Percentiles rank a stretch among this genome's conserved stretches.
phyloP scores from a whole-genome alignment of 2,113 vertebrate species.

The Candoia aspera region DNA sequence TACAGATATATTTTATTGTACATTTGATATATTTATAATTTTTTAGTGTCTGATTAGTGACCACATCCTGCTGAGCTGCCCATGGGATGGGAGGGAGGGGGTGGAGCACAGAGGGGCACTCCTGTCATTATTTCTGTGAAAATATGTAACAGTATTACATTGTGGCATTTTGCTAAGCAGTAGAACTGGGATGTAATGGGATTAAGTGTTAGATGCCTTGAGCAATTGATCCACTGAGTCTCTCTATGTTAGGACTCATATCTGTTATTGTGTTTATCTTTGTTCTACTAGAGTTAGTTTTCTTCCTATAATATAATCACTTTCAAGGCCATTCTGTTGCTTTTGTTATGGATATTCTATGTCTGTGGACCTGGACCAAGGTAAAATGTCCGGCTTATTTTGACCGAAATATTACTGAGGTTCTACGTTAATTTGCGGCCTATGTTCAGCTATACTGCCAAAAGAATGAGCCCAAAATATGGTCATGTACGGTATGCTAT shows the following conservation, averaged over 20 bases:
- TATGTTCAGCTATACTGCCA: background rate
- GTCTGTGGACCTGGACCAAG: background rate
- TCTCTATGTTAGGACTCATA: constrained; percentile 34
- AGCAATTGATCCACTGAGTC: constrained; percentile 40
- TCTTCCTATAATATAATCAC: constrained; percentile 13
- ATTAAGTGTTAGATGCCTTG: constrained; percentile 35
- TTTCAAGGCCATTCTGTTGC: background rate
- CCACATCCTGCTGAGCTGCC: constrained; percentile 16
- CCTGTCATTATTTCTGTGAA: constrained; percentile 46
- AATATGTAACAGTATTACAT: constrained; percentile 44
- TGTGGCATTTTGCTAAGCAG: constrained; percentile 52
- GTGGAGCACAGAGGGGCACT: constrained; percentile 29
- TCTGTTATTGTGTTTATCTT: constrained; percentile 32
- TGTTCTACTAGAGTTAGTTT: constrained; percentile 25
- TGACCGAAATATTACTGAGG: background rate
- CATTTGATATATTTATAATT: constrained; percentile 84
- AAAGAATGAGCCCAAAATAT: constrained; percentile 55
- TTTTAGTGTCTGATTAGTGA: constrained; percentile 64
- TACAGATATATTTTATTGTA: constrained; percentile 83
- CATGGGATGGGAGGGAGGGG: background rate
- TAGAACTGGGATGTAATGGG: constrained; percentile 18
- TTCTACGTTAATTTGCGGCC: background rate
- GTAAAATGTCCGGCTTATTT: background rate
- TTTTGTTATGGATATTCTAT: constrained; percentile 24
- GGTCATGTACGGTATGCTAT: constrained; percentile 51